Evolutionary conservation across 2,113 vertebrate genomes (phyloP).

Genomic region (Melanotaenia duboulayi): DNA sequence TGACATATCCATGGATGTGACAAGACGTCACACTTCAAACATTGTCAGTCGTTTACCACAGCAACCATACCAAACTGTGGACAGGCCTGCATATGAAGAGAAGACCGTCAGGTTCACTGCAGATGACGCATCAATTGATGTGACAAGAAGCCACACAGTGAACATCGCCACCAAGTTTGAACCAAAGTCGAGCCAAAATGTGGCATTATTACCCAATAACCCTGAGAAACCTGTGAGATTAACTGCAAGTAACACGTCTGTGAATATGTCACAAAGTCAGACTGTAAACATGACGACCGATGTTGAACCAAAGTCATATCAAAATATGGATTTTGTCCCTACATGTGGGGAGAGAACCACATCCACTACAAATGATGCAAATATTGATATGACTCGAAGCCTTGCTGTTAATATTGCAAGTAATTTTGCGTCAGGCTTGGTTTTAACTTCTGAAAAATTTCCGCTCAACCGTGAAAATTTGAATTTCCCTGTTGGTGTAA

Average conservation of each 20-base stretch:
- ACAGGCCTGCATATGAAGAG: neutral
- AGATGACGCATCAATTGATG: constrained; percentile 25
- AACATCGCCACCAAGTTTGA: neutral
- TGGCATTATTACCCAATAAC: neutral
- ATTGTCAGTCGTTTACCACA: neutral
- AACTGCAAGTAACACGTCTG: neutral
- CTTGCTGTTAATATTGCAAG: constrained; percentile 25
- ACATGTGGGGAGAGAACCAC: constrained; percentile 12
- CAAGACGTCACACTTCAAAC: constrained; percentile 20
- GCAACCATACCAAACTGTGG: neutral
- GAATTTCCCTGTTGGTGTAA: neutral
- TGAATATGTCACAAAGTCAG: constrained; percentile 21
- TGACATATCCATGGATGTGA: constrained; percentile 4
- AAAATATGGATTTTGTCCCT: neutral
- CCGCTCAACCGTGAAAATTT: neutral
- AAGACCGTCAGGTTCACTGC: constrained; percentile 23
- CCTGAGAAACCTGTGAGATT: constrained; percentile 6
- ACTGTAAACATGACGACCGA: constrained; percentile 12
- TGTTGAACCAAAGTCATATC: neutral
- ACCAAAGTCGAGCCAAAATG: neutral
- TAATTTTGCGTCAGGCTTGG: neutral
- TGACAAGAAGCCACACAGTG: too few relatives aligned
- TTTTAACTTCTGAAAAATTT: neutral
- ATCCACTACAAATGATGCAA: constrained; percentile 5
- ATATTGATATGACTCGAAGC: constrained; percentile 1